These are phyloP conservation scores for Percina caprodes DNA, from an alignment of 2,113 vertebrate genomes.

Conservation along the genomic window DNA sequence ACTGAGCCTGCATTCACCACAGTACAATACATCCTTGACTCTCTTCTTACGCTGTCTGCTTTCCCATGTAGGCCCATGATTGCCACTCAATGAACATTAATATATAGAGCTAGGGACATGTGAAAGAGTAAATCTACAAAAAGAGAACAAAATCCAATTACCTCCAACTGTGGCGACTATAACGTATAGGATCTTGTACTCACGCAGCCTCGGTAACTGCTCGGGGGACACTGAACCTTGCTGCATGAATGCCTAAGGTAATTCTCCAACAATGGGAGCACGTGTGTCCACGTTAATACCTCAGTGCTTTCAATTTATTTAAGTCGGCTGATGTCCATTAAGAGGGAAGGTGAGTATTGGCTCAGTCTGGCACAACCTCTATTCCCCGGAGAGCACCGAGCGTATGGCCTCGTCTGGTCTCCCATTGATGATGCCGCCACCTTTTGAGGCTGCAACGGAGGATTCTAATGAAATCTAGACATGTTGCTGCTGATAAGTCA, in stretches of 20 bases:
- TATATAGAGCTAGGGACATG: constrained; percentile 48
- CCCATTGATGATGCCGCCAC: constrained; percentile 33
- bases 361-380: constrained; percentile 33
- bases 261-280: constrained; percentile 60
- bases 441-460: constrained; percentile 1
- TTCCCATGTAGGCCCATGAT: constrained; percentile 42
- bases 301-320: constrained; percentile 70
- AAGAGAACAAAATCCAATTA: constrained; percentile 78
- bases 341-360: constrained; percentile 48
- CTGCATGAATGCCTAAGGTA: constrained; percentile 47
- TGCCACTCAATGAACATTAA: constrained; percentile 70
- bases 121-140: constrained; percentile 60
- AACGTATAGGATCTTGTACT: constrained; percentile 62
- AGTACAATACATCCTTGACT: constrained; percentile 33
- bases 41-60: constrained; percentile 4
- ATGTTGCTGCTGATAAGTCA: constrained; percentile 6
- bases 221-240: constrained; percentile 51
- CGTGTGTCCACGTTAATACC: constrained; percentile 44
- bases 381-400: constrained; percentile 37
- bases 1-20: constrained; percentile 14
- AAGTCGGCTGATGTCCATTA: constrained; percentile 72
- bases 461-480: constrained; percentile 39
- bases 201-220: constrained; percentile 58
- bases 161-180: constrained; percentile 38
- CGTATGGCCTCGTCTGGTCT: constrained; percentile 46